Evolutionary conservation across 1,140 invertebrate genomes (phyloP).

Genomic region (Pseudomyrmex cubaensis): DNA sequence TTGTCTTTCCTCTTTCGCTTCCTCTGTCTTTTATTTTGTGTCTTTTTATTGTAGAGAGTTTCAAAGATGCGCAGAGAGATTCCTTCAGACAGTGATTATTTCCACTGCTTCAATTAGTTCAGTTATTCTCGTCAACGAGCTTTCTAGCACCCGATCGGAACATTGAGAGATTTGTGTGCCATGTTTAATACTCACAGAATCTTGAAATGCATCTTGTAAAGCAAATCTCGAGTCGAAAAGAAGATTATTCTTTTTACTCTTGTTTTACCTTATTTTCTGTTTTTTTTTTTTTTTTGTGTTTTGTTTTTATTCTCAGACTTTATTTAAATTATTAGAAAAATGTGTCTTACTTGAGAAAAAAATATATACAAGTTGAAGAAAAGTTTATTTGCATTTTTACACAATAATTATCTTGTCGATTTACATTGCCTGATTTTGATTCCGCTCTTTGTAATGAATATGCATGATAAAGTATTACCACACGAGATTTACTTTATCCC

Average conservation of each 20-base stretch:
- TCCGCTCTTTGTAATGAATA: neutral
- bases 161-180: neutral
- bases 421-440: neutral
- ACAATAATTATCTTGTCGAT: neutral
- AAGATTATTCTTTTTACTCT: too few species aligned
- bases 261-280: too few species aligned
- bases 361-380: neutral
- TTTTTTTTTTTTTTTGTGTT: too few species aligned
- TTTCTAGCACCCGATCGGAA: slow-evolving; percentile 12
- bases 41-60: slow-evolving; percentile 13
- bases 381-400: slow-evolving; percentile 23
- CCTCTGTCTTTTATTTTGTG: slow-evolving; percentile 61
- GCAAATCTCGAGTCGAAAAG: neutral
- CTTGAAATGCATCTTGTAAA: neutral
- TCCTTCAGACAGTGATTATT: slow-evolving; percentile 61
- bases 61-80: slow-evolving; percentile 30
- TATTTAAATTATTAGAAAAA: too few species aligned
- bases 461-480: slow-evolving; percentile 2
- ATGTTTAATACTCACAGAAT: neutral
- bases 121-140: slow-evolving; percentile 62
- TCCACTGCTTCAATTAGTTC: slow-evolving; percentile 65
- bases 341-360: too few species aligned
- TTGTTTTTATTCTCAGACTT: too few species aligned
- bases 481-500: neutral
- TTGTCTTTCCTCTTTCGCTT: slow-evolving; percentile 35